Base-by-base conservation (phyloP, 2,113 vertebrate species). In the Pedetes capensis region DNA sequence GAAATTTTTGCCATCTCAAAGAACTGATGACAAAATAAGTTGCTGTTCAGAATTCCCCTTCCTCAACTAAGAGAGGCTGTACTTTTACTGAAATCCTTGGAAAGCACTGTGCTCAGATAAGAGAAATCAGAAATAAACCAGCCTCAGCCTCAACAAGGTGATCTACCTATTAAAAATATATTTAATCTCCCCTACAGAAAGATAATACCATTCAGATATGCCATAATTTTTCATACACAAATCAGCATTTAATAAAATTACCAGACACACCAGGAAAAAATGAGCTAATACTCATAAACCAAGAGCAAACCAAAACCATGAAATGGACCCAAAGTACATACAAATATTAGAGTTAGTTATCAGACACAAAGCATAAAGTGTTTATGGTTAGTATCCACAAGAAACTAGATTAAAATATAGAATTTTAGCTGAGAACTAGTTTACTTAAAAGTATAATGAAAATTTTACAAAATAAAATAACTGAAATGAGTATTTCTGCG, bases 241-340 rank as follows among this genome's bases (percentile, higher is more conserved):
- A 66, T 39, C 59, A 44, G 53, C 32, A 84, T 63, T 92, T 84
- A 76, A 92, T 75, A 92, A 84, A 85, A 66, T 76, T 44, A 66
- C 37, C 10, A 76, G 37, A 66, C 37, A 47, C 13, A 32, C 29
- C 47, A 84, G 32, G 44, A 92, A 92, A 84, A 74, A 42, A n/a
- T 75, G 4, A 84, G 20, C 37, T 29, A 81, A 71, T 61, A 37
- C n/a, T 17, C 34, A 71, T 66, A 91, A 63, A n/a, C 57, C 34
- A 84, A 92, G 20, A 66, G 27, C 22, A 84, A 75, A 84, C 4
- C 17, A 55, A 92, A 32, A 3, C 20, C 32, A n/a, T 10, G 66
- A 27, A 84, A 75, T 37, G 75, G 34, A 49, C 5, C 55, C 44
- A 64, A 75, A 74, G n/a, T 53, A 75, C 13, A 42, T n/a, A 55